These are phyloP conservation scores for Linnaemya tessellans DNA, from an alignment of 2,888 invertebrate genomes.

Conservation along the genomic window DNA sequence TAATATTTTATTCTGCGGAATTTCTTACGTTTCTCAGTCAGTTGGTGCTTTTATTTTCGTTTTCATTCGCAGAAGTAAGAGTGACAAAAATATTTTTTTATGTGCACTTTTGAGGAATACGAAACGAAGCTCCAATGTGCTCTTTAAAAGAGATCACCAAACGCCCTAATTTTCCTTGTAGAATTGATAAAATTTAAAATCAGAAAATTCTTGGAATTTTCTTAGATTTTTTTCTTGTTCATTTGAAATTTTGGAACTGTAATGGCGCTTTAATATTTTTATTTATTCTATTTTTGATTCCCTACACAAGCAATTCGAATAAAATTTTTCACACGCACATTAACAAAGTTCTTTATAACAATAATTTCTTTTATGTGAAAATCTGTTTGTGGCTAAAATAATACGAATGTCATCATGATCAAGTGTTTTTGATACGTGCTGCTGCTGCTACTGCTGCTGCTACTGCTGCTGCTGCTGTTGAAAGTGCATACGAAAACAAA, in stretches of 20 bases:
- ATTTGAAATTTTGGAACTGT: neutral
- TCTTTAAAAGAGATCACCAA: too few species aligned
- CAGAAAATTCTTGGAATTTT: neutral
- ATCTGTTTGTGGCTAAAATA: constrained; percentile 12
- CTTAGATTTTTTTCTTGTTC: neutral
- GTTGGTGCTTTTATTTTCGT: too few species aligned
- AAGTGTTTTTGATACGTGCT: constrained; percentile 17
- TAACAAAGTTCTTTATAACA: neutral
- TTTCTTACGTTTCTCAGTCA: too few species aligned
- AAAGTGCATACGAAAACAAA: constrained; percentile 10
- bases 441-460: neutral
- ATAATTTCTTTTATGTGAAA: neutral
- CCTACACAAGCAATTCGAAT: neutral
- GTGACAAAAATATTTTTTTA: too few species aligned
- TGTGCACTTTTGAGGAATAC: too few species aligned
- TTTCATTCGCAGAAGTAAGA: too few species aligned
- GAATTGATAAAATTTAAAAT: too few species aligned
- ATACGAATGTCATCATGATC: constrained; percentile 32
- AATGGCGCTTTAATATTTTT: neutral
- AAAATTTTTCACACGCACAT: constrained; percentile 2
- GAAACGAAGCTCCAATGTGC: too few species aligned
- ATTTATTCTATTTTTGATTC: neutral
- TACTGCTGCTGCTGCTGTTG: constrained; percentile 7
- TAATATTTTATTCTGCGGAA: too few species aligned
- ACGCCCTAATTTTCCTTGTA: too few species aligned